Base-by-base conservation (phyloP, 2,888 invertebrate species). In the Lepidocyrtinus sp. region DNA sequence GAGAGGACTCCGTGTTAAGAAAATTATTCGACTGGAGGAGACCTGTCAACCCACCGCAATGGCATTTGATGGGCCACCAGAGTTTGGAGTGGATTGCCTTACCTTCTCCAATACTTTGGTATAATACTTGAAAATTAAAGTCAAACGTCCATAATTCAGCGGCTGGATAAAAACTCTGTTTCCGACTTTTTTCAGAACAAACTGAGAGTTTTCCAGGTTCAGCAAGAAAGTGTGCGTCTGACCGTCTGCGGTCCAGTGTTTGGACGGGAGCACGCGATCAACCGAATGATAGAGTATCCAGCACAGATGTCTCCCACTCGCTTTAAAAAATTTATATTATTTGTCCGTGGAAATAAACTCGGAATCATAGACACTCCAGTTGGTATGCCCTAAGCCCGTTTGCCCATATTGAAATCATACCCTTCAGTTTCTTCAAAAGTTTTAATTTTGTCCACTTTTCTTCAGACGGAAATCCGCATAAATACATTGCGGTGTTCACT, bases 401-500 rank as follows among this genome's bases (percentile, higher is more conserved):
- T 22, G n/a, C n/a, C n/a, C n/a, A n/a, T n/a, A n/a, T n/a, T n/a
- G n/a, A n/a, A n/a, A n/a, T n/a, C n/a, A n/a, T n/a, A n/a, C n/a
- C n/a, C n/a, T n/a, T n/a, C n/a, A n/a, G n/a, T n/a, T n/a, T n/a
- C n/a, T n/a, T n/a, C n/a, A n/a, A n/a, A n/a, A n/a, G n/a, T n/a
- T n/a, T n/a, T n/a, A n/a, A n/a, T n/a, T n/a, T n/a, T n/a, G n/a
- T n/a, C n/a, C n/a, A n/a, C n/a, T n/a, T n/a, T n/a, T n/a, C n/a
- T 9, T n/a, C 71, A 26, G 85, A 85, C 75, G 86, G 86, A 26
- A 85, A 86, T 74, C 85, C 85, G 0, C 83, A 81, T 63, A 85
- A 85, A 62, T 85, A 81, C 73, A 85, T 85, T 85, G 85, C 85
- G 0, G 81, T 86, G 7, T 75, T 84, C 12, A 80, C 81, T 7